A percentile compares a stretch with the other conserved stretches of the same genome.
Evolutionary conservation across 2,113 vertebrate genomes (phyloP).

Genomic region (Phalacrocorax pelagicus): DNA sequence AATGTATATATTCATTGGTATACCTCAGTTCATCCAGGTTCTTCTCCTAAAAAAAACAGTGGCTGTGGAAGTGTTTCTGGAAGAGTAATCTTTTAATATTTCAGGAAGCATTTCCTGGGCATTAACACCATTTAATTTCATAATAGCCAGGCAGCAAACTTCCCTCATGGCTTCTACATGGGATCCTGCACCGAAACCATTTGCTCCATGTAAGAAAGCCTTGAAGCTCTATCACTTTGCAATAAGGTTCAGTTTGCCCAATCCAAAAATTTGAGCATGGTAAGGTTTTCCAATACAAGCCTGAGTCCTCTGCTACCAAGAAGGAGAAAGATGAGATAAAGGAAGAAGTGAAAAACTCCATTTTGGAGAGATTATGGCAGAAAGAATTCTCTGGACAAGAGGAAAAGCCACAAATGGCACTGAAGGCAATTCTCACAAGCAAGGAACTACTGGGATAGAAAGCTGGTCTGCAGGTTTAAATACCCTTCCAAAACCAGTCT

Average conservation of each 20-base stretch:
- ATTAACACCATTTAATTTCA: not conserved
- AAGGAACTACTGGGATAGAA: not conserved
- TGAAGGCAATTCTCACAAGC: not conserved
- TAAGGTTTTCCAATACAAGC: not conserved
- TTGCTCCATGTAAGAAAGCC: not conserved
- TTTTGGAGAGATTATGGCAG: not conserved
- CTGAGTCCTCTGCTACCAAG: not conserved
- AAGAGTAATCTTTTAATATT: not conserved
- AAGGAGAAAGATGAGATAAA: not conserved
- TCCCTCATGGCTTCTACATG: not conserved
- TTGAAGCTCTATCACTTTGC: not conserved
- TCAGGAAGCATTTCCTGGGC: not conserved
- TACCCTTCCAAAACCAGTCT: not conserved
- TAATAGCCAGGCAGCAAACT: not conserved
- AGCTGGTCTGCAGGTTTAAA: not conserved
- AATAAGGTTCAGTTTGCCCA: not conserved
- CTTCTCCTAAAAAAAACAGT: not conserved
- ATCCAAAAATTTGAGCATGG: not conserved
- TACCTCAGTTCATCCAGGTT: not conserved
- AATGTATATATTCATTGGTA: not conserved
- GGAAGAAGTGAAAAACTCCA: not conserved
- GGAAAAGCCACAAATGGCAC: not conserved
- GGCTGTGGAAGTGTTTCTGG: not conserved
- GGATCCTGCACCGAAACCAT: not conserved
- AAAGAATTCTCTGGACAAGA: not conserved